Base-by-base conservation (phyloP, 92 coral and sea anemone genomes). In the Epizoanthus fatuus region DNA sequence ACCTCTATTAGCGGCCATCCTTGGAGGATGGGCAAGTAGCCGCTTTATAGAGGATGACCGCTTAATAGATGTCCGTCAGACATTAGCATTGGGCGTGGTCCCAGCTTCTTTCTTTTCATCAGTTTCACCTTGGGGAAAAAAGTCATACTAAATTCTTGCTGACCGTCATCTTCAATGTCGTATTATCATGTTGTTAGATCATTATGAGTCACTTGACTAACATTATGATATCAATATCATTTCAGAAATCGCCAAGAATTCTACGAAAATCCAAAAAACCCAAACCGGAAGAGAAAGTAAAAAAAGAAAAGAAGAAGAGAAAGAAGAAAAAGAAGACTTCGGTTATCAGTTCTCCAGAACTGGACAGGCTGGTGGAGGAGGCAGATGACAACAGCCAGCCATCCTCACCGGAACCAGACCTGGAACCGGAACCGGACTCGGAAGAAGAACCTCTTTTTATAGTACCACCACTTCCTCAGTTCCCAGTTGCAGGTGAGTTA, bases 351-450 rank as follows among this genome's bases (percentile, higher is more conserved):
- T 66, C 78, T 9, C 20, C 81, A 42, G 75, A 70, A 79, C 39
- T 89, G 75, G 86, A 89, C 29, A 86, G 79, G 16, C 56, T 73
- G 59, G 62, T 32, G 57, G 93, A 92, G 68, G 95, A 94, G 19
- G 66, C 54, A 13, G 79, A 63, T 32, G 85, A 84, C 45, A 69
- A 69, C 32, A 83, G 84, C 44, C 87, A 91, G 37, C 90, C 95
- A n/a, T 73, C 85, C 67, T 66, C 91, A 47, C 96, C 95, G 62
- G 96, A 94, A 83, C 72, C 89, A 14, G 90, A 93, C 9, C 88
- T 88, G 81, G 55, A 81, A 73, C 90, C 86, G 72, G 91, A 93
- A 83, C 37, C 40, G 42, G 51, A 55, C 58, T 75, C 11, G 39
- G 84, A 81, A 81, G 76, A 81, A 25, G 85, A 47, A 15, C 76